These are phyloP conservation scores for Rhagoletis zephyria DNA, from an alignment of 1,140 invertebrate genomes.

Conservation along the genomic window DNA sequence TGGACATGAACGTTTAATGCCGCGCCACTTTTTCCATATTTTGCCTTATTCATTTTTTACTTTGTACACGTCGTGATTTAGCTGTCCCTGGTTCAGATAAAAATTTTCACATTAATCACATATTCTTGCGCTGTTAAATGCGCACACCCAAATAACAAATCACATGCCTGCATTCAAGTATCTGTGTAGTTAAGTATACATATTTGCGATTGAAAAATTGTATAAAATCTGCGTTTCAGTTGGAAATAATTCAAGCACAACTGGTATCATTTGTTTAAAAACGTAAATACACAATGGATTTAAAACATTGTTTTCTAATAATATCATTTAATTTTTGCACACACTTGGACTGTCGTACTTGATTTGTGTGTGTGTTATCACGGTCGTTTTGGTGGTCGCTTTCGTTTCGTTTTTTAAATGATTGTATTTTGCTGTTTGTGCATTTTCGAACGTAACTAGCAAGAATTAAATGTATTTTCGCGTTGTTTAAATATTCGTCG, in stretches of 20 bases:
- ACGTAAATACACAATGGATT: background rate
- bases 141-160: conserved; percentile 10
- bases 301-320: no score
- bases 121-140: background rate
- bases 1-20: no score
- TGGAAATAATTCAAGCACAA: background rate
- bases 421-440: background rate
- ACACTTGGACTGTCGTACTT: background rate
- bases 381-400: conserved; percentile 20
- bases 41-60: no score
- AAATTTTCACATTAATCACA: background rate
- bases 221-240: background rate
- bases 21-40: no score
- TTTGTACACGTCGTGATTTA: no score
- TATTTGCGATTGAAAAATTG: background rate
- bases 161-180: conserved; percentile 6
- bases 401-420: conserved; percentile 51
- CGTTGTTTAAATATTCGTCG: conserved; percentile 55
- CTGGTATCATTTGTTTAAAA: background rate
- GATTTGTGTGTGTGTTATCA: conserved; percentile 27
- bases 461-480: background rate
- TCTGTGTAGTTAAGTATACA: background rate
- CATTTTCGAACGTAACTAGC: background rate
- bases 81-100: background rate
- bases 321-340: background rate